These are phyloP conservation scores for Microcebus tavaratra DNA, from an alignment of 2,113 vertebrate species.

Conservation along the genomic window DNA sequence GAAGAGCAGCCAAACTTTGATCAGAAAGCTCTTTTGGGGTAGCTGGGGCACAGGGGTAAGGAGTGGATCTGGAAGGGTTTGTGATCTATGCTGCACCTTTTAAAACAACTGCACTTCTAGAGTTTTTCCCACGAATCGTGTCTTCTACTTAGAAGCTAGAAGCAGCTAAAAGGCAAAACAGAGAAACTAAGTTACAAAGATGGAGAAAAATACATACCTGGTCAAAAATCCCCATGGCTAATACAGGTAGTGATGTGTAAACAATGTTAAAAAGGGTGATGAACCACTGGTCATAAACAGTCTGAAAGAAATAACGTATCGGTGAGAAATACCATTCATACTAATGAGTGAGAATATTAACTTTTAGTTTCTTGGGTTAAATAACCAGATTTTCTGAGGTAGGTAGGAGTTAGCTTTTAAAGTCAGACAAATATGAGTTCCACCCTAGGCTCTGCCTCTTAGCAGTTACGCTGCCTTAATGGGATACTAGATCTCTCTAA, in stretches of 20 bases:
- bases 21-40: background rate
- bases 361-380: background rate
- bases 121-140: background rate
- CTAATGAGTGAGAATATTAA: background rate
- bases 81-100: background rate
- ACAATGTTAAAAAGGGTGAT: conserved; percentile 92
- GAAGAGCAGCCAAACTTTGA: background rate
- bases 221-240: conserved; percentile 92
- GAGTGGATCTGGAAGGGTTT: background rate
- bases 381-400: background rate
- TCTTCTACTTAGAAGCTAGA: conserved; percentile 13
- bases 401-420: background rate
- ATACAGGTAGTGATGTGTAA: conserved; percentile 90
- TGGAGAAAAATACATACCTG: conserved; percentile 83
- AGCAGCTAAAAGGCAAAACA: background rate
- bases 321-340: background rate
- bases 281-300: conserved; percentile 93
- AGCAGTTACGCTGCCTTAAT: background rate
- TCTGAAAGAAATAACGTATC: conserved; percentile 80
- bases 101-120: background rate
- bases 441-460: background rate
- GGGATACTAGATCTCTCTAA: background rate
- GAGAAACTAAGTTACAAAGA: background rate
- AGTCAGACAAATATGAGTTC: background rate
- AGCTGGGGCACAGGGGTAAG: background rate